Evolutionary conservation across 2,888 invertebrate genomes (phyloP).

Genomic region (Zygaena filipendulae): DNA sequence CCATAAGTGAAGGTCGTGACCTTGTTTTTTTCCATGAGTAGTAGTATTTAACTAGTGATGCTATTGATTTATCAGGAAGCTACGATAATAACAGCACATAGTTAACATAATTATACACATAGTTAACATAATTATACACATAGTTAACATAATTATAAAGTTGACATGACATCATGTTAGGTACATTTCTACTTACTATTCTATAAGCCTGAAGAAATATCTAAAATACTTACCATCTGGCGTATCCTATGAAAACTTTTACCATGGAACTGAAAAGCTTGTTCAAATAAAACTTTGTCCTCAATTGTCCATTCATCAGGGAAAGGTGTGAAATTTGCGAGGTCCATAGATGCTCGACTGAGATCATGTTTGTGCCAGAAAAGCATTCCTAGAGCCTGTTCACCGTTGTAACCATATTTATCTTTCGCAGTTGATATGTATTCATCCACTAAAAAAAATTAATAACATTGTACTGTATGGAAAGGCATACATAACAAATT

Average conservation of each 20-base stretch:
- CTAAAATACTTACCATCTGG: constrained; percentile 83
- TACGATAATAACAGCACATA: constrained; percentile 46
- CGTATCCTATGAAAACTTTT: constrained; percentile 97
- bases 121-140: constrained; percentile 2
- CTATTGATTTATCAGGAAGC: constrained; percentile 97
- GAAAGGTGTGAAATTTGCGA: constrained; percentile 97
- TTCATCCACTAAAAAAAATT: constrained; percentile 94
- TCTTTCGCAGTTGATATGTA: constrained; percentile 95
- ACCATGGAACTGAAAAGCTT: constrained; percentile 98
- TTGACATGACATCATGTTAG: constrained; percentile 8
- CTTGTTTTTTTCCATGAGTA: constrained; percentile 98
- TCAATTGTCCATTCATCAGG: constrained; percentile 99
- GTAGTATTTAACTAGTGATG: constrained; percentile 95
- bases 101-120: constrained; percentile 4
- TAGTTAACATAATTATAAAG: constrained; percentile 3
- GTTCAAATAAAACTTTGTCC: constrained; percentile 97
- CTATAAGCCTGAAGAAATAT: too few relatives aligned
- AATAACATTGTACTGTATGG: too few relatives aligned
- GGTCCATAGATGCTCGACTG: constrained; percentile 89
- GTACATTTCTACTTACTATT: constrained; percentile 1
- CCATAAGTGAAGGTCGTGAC: constrained; percentile 93
- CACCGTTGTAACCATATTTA: constrained; percentile 97
- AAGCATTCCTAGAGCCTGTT: constrained; percentile 97
- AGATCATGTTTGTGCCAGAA: constrained; percentile 99
- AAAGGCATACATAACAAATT: constrained; percentile 1